These are phyloP conservation scores for Drosophila nigricruria DNA, from an alignment of 2,888 invertebrate species.

Conservation along the genomic window DNA sequence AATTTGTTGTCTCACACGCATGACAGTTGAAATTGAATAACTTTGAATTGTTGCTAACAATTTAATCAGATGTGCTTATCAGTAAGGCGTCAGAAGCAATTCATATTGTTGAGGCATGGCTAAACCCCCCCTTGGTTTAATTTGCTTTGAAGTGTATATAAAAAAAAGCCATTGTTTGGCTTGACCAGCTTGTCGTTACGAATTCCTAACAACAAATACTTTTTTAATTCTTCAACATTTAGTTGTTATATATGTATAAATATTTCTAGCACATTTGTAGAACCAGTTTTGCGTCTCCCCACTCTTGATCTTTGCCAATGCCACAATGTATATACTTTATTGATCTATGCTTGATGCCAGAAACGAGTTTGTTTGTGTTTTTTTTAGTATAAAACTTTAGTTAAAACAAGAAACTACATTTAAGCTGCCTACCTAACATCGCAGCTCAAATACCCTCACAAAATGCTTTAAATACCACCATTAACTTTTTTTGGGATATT, in stretches of 20 bases:
- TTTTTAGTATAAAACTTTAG: conserved; percentile 22
- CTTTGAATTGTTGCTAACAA: background rate
- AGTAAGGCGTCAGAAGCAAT: conserved; percentile 25
- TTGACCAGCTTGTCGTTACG: conserved; percentile 4
- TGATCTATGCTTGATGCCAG: conserved; percentile 22
- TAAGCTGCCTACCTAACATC: background rate
- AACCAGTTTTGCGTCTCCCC: conserved; percentile 39
- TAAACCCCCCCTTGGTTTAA: background rate
- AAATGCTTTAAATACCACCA: background rate
- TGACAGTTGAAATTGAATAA: conserved; percentile 1
- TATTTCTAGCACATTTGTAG: conserved; percentile 1
- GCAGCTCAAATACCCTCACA: conserved; percentile 31
- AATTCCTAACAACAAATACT: conserved; percentile 12
- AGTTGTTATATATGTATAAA: conserved; percentile 6
- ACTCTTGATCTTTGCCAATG: conserved; percentile 34
- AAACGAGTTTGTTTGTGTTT: conserved; percentile 61
- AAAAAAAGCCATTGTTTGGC: background rate
- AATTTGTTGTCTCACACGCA: background rate
- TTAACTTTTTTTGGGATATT: background rate
- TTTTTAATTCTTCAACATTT: conserved; percentile 5
- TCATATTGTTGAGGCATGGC: conserved; percentile 3
- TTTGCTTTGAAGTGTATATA: background rate
- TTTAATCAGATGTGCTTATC: conserved; percentile 15
- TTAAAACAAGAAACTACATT: conserved; percentile 38
- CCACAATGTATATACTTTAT: conserved; percentile 9